Conservation (phyloP, 2,888 invertebrate genomes). For the Azorinus chamasolen region DNA sequence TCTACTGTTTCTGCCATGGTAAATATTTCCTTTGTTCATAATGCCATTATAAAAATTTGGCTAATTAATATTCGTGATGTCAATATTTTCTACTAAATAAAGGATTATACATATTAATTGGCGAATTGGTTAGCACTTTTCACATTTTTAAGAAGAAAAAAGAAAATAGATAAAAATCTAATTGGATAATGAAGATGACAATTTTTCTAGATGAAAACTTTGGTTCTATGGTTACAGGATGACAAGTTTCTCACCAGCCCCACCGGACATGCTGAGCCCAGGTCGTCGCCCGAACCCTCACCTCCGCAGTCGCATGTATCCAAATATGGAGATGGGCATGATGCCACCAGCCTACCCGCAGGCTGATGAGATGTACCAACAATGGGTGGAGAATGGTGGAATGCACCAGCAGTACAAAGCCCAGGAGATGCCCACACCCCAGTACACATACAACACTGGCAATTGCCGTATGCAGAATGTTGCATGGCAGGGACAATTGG, state of each 20-base stretch:
- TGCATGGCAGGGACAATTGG: slow-evolving; percentile 59
- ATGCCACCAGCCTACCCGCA: slow-evolving; percentile 60
- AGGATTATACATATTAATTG: too few species aligned
- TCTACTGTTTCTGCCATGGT: too few species aligned
- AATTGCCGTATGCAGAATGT: slow-evolving; percentile 67
- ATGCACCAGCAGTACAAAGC: slow-evolving; percentile 29
- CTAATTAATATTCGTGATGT: too few species aligned
- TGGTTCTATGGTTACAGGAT: slow-evolving; percentile 62
- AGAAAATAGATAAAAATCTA: too few species aligned
- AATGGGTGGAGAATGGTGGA: slow-evolving; percentile 64
- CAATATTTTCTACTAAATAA: too few species aligned
- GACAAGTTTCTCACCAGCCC: slow-evolving; percentile 68
- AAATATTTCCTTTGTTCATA: too few species aligned
- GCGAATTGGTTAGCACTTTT: too few species aligned
- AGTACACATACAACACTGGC: slow-evolving; percentile 50
- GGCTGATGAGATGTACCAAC: slow-evolving; percentile 63
- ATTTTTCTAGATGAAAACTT: background rate
- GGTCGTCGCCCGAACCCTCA: slow-evolving; percentile 56
- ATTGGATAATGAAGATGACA: too few species aligned
- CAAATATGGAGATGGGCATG: slow-evolving; percentile 61
- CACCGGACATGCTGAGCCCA: slow-evolving; percentile 73
- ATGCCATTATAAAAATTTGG: too few species aligned
- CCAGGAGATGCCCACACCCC: slow-evolving; percentile 27
- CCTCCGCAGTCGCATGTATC: slow-evolving; percentile 70
- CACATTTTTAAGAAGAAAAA: too few species aligned